A percentile compares a stretch with the other conserved stretches of the same genome.
These are phyloP conservation scores for Aromia moschata DNA, from an alignment of 2,888 invertebrate species.

Conservation along the genomic window DNA sequence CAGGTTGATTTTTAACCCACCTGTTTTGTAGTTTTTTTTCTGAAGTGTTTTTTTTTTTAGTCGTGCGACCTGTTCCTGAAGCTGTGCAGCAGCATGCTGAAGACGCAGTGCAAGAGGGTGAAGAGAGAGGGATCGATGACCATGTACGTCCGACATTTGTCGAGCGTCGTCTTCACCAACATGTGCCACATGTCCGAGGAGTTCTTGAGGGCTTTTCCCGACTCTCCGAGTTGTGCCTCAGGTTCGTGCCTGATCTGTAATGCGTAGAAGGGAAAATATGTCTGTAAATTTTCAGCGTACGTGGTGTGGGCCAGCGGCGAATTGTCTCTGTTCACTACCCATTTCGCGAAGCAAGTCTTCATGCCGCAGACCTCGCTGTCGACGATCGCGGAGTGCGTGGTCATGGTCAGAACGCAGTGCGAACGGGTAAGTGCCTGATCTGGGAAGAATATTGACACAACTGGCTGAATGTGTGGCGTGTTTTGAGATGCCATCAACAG, in stretches of 20 bases:
- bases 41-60: conserved; percentile 59
- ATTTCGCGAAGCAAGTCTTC: conserved; percentile 88
- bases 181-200: conserved; percentile 71
- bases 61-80: conserved; percentile 85
- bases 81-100: conserved; percentile 82
- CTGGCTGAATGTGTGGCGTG: too few relatives aligned
- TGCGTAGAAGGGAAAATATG: not conserved
- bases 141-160: conserved; percentile 81
- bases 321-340: conserved; percentile 79
- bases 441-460: too few relatives aligned
- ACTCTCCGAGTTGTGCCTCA: conserved; percentile 77
- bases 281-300: conserved; percentile 68
- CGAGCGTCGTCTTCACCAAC: conserved; percentile 85
- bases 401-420: conserved; percentile 80
- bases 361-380: conserved; percentile 87
- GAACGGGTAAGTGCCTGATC: conserved; percentile 63
- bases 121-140: conserved; percentile 83
- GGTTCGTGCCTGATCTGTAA: conserved; percentile 67
- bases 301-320: conserved; percentile 92
- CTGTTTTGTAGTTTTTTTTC: not conserved
- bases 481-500: too few relatives aligned
- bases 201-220: conserved; percentile 83
- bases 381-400: conserved; percentile 86
- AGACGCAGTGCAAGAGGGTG: conserved; percentile 82
- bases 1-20: conserved; percentile 59